Evolutionary conservation across 2,888 invertebrate genomes (phyloP).

Genomic region (Beris morrisii): DNA sequence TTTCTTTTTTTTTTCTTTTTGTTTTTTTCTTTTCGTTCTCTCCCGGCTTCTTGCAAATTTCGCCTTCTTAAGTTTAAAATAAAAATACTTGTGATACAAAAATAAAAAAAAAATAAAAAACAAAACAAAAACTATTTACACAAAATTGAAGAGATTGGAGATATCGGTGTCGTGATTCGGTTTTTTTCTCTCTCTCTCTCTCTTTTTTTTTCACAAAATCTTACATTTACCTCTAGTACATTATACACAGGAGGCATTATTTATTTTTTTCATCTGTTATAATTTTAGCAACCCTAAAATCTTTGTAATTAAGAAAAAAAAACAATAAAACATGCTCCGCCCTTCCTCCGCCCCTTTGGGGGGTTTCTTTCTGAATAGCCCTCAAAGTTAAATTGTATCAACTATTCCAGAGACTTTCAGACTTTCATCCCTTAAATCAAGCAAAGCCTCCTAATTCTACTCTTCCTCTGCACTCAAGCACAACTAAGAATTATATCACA

Average conservation of each 20-base stretch:
- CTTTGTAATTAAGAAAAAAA: no score
- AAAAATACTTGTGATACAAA: not conserved
- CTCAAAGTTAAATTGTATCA: no score
- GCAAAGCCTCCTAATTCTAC: not conserved
- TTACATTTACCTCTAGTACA: no score
- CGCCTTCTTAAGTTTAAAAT: not conserved
- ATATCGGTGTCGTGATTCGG: slow-evolving; percentile 9
- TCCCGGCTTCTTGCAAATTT: not conserved
- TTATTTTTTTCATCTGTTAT: no score
- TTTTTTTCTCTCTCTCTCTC: slow-evolving; percentile 16
- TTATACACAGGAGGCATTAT: no score
- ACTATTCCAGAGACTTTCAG: no score
- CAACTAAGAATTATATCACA: slow-evolving; percentile 26
- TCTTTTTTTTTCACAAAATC: no score
- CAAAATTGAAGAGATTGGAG: not conserved
- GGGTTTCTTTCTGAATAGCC: no score
- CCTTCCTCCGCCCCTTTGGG: no score
- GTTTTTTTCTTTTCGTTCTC: not conserved
- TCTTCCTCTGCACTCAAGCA: not conserved
- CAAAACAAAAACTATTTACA: slow-evolving; percentile 5
- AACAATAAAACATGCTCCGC: no score
- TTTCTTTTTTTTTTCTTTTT: not conserved
- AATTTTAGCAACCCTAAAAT: no score
- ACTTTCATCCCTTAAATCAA: no score
- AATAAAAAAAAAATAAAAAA: not conserved